Conservation (phyloP, 1,140 invertebrate genomes). For the Aricia agestis region DNA sequence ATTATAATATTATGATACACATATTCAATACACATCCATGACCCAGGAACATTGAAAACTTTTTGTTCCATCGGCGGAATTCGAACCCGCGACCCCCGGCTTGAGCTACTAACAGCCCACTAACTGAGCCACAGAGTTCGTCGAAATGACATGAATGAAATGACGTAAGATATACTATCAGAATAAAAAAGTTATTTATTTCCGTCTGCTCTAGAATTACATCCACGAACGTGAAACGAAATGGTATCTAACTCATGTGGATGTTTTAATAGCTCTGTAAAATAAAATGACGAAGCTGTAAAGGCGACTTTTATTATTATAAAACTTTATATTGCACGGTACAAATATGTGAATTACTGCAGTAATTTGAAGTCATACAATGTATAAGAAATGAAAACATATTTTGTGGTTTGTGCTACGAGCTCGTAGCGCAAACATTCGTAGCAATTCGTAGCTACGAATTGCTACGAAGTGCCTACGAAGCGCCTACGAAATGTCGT, state of each 20-base stretch:
- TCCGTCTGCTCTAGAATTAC: background rate
- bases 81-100: too few species aligned
- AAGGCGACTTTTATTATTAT: constrained; percentile 8
- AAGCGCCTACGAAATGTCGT: too few species aligned
- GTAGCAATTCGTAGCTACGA: too few species aligned
- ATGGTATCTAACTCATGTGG: constrained; percentile 9
- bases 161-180: too few species aligned
- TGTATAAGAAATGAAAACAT: background rate
- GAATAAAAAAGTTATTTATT: too few species aligned
- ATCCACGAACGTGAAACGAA: constrained; percentile 5
- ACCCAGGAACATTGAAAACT: too few species aligned
- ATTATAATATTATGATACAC: too few species aligned
- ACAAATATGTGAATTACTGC: background rate
- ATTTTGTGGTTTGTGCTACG: background rate
- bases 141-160: too few species aligned
- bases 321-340: constrained; percentile 1
- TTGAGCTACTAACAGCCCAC: too few species aligned
- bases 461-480: background rate
- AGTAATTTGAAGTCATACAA: background rate
- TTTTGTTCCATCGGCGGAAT: too few species aligned
- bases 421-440: background rate
- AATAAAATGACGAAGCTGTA: constrained; percentile 7
- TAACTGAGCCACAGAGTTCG: too few species aligned
- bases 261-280: constrained; percentile 11
- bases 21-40: too few species aligned